phyloP scores from a whole-genome alignment of 2,888 invertebrate genomes.

The Eupithecia dodoneata region DNA sequence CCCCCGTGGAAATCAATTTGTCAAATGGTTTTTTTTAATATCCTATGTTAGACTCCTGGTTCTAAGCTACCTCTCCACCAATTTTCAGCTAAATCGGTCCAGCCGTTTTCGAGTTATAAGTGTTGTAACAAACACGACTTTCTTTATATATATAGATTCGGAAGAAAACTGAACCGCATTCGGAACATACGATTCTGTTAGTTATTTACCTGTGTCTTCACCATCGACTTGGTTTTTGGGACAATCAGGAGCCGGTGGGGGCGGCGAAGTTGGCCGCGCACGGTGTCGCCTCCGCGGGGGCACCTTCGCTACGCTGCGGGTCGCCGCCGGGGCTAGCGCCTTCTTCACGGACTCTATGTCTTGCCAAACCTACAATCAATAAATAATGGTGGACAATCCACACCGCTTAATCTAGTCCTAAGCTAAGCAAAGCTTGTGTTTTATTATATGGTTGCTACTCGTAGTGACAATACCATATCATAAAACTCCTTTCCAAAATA shows the following conservation, averaged over 20 bases:
- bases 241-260: conserved; percentile 65
- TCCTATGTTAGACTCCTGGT: too few relatives aligned
- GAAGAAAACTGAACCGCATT: not conserved
- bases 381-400: too few relatives aligned
- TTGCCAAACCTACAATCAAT: conserved; percentile 85
- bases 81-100: too few relatives aligned
- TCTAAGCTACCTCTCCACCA: too few relatives aligned
- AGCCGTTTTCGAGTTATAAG: too few relatives aligned
- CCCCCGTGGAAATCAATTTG: too few relatives aligned
- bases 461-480: not conserved
- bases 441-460: too few relatives aligned
- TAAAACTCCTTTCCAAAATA: not conserved
- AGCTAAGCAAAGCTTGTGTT: too few relatives aligned
- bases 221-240: conserved; percentile 63
- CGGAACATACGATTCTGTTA: not conserved
- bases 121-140: too few relatives aligned
- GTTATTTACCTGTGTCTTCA: conserved; percentile 55
- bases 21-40: too few relatives aligned
- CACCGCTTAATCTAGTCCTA: too few relatives aligned
- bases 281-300: conserved; percentile 59
- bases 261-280: conserved; percentile 45
- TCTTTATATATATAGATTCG: too few relatives aligned
- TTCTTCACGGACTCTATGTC: conserved; percentile 88
- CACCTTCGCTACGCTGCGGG: conserved; percentile 79
- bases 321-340: conserved; percentile 84